phyloP scores from a whole-genome alignment of 23 tunicate genomes.

The Trididemnum miniatum region DNA sequence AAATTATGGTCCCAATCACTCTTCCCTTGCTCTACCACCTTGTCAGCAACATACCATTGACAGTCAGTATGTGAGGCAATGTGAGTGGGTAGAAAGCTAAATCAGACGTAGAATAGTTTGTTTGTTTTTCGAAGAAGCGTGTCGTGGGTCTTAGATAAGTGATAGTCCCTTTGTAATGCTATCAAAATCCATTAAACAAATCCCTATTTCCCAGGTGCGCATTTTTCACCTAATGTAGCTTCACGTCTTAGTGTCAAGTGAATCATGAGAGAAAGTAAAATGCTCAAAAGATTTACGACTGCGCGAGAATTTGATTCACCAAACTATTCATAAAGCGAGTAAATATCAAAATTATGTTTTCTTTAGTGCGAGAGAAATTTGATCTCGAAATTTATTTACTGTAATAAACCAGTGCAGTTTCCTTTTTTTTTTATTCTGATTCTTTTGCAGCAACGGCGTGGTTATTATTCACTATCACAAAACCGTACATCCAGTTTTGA shows the following conservation, averaged over 20 bases:
- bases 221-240: background rate
- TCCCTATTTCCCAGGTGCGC: slow-evolving; percentile 19
- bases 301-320: no score
- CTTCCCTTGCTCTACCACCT: background rate
- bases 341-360: no score
- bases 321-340: no score
- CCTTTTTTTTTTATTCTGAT: no score
- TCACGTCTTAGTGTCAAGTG: background rate
- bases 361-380: no score
- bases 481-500: no score
- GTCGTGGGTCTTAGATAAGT: background rate
- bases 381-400: no score
- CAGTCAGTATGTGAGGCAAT: background rate
- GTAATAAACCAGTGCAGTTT: no score
- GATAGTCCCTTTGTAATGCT: background rate
- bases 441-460: no score
- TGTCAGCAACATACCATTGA: background rate
- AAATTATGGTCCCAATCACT: background rate
- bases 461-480: no score
- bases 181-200: slow-evolving; percentile 10
- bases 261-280: no score
- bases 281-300: no score
- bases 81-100: background rate
- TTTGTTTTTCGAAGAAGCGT: slow-evolving; percentile 27
- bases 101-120: background rate